phyloP scores from a whole-genome alignment of 2,113 vertebrate species.

The Procavia capensis region DNA sequence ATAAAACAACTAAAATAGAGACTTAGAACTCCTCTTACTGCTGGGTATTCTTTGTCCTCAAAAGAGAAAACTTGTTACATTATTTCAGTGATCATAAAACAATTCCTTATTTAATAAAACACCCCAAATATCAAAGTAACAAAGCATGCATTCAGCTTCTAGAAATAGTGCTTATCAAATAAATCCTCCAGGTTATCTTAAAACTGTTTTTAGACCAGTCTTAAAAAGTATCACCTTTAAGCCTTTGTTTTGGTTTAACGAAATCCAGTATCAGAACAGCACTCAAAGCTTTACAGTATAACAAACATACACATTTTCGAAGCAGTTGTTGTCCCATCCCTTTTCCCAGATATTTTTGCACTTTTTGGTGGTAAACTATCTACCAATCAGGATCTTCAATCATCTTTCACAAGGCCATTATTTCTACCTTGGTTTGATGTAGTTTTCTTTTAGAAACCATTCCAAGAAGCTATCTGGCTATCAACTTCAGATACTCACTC shows the following conservation, averaged over 20 bases:
- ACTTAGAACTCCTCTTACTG: neutral
- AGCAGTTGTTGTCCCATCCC: neutral
- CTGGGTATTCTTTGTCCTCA: neutral
- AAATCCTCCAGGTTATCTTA: neutral
- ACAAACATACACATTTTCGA: neutral
- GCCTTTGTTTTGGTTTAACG: constrained; percentile 11
- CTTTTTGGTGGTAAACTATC: neutral
- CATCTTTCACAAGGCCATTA: neutral
- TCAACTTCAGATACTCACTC: neutral
- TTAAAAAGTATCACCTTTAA: neutral
- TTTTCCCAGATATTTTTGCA: neutral
- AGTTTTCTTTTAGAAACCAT: neutral
- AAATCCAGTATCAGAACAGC: constrained; percentile 8
- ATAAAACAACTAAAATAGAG: constrained; percentile 7
- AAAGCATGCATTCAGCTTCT: neutral
- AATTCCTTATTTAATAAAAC: constrained; percentile 9
- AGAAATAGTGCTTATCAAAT: constrained; percentile 6
- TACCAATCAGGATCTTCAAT: neutral
- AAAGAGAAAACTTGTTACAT: constrained; percentile 26
- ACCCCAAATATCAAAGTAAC: neutral
- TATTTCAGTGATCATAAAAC: constrained; percentile 10
- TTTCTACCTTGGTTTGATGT: neutral
- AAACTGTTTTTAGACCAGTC: neutral
- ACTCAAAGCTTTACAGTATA: neutral
- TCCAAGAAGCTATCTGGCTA: neutral